A percentile compares a stretch with the other conserved stretches of the same genome.
phyloP scores from a whole-genome alignment of 2,888 invertebrate genomes.

The Xestia rhomboidea region DNA sequence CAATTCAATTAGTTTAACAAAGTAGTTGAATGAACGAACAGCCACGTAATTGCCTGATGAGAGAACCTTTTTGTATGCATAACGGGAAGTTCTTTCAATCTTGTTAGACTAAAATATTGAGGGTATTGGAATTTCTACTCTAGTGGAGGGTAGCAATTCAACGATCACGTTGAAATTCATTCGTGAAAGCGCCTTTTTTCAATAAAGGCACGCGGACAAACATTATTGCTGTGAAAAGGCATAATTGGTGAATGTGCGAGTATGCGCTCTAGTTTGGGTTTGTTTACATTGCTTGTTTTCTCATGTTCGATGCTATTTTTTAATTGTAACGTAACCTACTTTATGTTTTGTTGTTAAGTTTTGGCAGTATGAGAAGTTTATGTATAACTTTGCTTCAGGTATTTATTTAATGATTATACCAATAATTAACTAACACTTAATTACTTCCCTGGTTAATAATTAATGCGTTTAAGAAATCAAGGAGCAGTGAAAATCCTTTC shows the following conservation, averaged over 20 bases:
- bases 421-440: background rate
- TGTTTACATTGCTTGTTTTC: conserved; percentile 28
- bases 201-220: conserved; percentile 58
- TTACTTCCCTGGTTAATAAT: background rate
- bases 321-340: conserved; percentile 3
- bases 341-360: background rate
- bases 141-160: conserved; percentile 61
- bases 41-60: conserved; percentile 49
- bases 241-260: conserved; percentile 44
- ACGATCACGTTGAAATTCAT: conserved; percentile 64
- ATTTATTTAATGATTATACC: background rate
- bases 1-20: conserved; percentile 39
- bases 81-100: conserved; percentile 66
- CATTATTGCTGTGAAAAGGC: conserved; percentile 53
- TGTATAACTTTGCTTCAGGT: background rate
- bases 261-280: conserved; percentile 22
- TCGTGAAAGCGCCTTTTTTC: conserved; percentile 64
- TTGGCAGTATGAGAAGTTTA: background rate
- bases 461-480: background rate
- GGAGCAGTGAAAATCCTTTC: background rate
- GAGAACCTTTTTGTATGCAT: conserved; percentile 62
- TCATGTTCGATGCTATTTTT: conserved; percentile 28
- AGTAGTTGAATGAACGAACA: conserved; percentile 41
- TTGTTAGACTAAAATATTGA: conserved; percentile 59
- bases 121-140: conserved; percentile 45